Evolutionary conservation across 2,797 vertebrate species (phyloP).

Genomic region (Xenops minutus): DNA sequence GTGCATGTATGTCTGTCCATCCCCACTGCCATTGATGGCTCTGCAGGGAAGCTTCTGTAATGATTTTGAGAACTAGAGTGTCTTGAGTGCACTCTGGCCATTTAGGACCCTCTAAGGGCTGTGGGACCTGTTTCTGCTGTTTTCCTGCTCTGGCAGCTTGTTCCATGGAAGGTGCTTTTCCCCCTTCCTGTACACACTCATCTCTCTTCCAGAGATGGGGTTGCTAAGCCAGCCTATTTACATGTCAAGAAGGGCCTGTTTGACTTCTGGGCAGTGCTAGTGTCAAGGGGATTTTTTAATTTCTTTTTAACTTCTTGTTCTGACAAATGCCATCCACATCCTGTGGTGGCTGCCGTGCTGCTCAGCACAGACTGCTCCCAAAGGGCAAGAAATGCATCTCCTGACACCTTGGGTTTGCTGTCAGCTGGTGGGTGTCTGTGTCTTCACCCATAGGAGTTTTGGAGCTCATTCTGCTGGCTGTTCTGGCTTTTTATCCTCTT

Average conservation of each 20-base stretch:
- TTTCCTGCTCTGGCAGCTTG: neutral
- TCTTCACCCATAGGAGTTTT: neutral
- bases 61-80: neutral
- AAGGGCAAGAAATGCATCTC: neutral
- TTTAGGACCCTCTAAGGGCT: neutral
- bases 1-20: neutral
- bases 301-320: neutral
- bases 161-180: neutral
- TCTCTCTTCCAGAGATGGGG: neutral
- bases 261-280: neutral
- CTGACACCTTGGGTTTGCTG: neutral
- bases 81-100: neutral
- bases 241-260: accelerated
- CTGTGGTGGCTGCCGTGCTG: neutral
- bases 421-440: neutral
- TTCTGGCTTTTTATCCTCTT: constrained; percentile 5
- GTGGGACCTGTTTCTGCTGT: neutral
- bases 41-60: neutral
- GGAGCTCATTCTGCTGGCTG: neutral
- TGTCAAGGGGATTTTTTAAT: neutral
- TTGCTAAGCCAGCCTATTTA: neutral
- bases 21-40: neutral
- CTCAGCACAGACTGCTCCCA: neutral
- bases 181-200: neutral
- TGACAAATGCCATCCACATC: neutral